These are phyloP conservation scores for Charina bottae DNA, from an alignment of 2,113 vertebrate genomes.

Conservation along the genomic window DNA sequence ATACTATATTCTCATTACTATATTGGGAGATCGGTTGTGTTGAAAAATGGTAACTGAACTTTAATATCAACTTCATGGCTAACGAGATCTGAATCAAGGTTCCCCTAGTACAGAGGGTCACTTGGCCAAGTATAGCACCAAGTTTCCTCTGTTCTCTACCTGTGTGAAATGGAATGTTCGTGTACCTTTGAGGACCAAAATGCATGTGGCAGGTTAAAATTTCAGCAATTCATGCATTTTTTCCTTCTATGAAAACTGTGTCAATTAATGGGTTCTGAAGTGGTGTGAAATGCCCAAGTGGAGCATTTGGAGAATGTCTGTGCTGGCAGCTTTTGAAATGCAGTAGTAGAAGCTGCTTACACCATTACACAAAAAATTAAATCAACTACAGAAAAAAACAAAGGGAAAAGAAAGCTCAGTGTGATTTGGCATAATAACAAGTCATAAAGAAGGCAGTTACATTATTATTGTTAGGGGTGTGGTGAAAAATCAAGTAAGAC, in stretches of 20 bases:
- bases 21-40: neutral
- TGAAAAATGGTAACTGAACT: neutral
- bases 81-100: neutral
- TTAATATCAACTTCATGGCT: neutral
- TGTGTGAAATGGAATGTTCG: neutral
- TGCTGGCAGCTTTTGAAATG: neutral
- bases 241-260: neutral
- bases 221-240: neutral
- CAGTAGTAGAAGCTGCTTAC: neutral
- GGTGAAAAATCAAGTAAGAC: neutral
- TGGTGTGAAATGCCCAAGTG: neutral
- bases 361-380: neutral
- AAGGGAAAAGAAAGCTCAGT: neutral
- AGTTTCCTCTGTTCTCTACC: neutral
- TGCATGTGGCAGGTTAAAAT: neutral
- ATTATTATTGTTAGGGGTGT: neutral
- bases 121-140: neutral
- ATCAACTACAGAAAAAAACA: neutral
- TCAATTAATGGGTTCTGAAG: neutral
- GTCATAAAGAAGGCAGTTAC: neutral
- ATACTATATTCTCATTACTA: neutral
- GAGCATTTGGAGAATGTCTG: neutral
- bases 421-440: neutral
- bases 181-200: neutral
- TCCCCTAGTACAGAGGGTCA: neutral